A percentile compares a stretch with the other conserved stretches of the same genome.
phyloP scores from a whole-genome alignment of 2,797 vertebrate genomes.

The Carcharodon carcharias region DNA sequence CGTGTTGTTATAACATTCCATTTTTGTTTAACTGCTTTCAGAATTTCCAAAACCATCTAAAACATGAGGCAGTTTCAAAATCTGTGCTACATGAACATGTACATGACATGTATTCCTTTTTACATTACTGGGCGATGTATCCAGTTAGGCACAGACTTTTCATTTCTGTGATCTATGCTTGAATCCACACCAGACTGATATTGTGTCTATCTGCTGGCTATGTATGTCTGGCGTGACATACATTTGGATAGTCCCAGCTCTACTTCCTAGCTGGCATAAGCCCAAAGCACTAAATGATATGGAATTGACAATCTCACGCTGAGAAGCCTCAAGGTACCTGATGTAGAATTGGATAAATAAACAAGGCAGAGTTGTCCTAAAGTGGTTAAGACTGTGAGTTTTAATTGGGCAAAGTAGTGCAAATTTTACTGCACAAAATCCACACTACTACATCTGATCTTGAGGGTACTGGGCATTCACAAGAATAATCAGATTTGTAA shows the following conservation, averaged over 20 bases:
- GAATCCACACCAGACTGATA: not conserved
- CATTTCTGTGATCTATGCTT: not conserved
- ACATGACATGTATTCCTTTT: not conserved
- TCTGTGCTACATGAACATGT: not conserved
- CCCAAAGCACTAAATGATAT: not conserved
- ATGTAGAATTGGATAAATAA: not conserved
- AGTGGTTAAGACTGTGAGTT: not conserved
- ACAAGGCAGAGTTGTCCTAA: not conserved
- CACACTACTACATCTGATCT: not conserved
- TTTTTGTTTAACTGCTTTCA: not conserved
- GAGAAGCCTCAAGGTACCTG: not conserved
- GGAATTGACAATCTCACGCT: slow-evolving; percentile 7
- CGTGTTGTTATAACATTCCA: not conserved
- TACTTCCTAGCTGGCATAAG: not conserved
- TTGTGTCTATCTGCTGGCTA: not conserved
- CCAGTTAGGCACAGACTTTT: not conserved
- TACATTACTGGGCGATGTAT: not conserved
- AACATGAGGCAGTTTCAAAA: not conserved
- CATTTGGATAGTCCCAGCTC: not conserved
- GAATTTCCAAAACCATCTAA: not conserved
- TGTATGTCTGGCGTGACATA: not conserved
- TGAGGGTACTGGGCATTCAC: not conserved
- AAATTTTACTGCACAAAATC: not conserved
- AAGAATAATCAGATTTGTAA: not conserved
- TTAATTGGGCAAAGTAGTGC: not conserved